Conservation (phyloP, 2,797 vertebrate species). For the Sebastes dallii region DNA sequence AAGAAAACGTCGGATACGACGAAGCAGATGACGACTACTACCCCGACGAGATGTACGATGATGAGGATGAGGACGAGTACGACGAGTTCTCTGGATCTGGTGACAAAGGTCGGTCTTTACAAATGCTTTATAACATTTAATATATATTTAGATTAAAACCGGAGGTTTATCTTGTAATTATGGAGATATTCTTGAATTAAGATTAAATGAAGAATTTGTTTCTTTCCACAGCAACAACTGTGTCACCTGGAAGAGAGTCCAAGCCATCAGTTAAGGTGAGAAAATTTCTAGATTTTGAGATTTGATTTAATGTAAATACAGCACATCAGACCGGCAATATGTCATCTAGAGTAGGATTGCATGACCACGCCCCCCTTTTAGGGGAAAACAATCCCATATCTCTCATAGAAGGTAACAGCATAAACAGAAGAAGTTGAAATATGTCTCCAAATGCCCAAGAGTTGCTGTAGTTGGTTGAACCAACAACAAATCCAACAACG, state of each 20-base stretch:
- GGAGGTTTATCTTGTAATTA: not conserved
- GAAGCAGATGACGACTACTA: conserved; percentile 8
- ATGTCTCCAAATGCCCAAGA: not conserved
- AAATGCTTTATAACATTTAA: not conserved
- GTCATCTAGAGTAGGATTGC: too few species aligned
- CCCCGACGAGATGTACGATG: not conserved
- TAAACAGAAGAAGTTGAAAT: not conserved
- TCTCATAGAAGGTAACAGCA: too few species aligned
- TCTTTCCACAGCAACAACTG: conserved; percentile 32
- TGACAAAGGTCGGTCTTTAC: conserved; percentile 68
- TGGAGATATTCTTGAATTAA: not conserved
- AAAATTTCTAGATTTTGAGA: too few species aligned
- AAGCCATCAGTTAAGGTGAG: conserved; percentile 62
- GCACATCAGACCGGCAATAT: too few species aligned
- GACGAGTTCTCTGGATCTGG: conserved; percentile 88
- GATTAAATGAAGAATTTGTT: not conserved
- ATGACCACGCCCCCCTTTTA: too few species aligned
- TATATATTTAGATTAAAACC: not conserved
- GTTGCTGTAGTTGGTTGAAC: too few species aligned
- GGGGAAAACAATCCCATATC: too few species aligned
- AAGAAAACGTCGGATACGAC: not conserved
- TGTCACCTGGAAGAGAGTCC: not conserved
- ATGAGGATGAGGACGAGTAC: conserved; percentile 23
- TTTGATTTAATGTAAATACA: not conserved
- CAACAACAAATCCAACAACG: too few species aligned